A percentile compares a stretch with the other conserved stretches of the same genome.
Evolutionary conservation across 1,140 invertebrate species (phyloP).

Genomic region (Hylaeus anthracinus): DNA sequence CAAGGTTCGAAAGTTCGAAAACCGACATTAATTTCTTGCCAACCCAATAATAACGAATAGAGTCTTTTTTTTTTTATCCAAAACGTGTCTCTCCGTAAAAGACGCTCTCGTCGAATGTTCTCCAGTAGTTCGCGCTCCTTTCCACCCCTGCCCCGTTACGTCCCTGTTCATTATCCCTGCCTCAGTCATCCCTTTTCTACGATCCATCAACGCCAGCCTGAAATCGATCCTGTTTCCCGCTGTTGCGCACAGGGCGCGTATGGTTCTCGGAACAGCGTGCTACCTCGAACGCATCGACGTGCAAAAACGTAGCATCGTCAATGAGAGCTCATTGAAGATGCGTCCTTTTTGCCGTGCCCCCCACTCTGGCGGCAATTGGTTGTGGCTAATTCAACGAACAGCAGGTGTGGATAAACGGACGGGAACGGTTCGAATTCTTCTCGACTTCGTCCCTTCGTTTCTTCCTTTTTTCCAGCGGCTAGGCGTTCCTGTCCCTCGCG

Average conservation of each 20-base stretch:
- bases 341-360: constrained; percentile 44
- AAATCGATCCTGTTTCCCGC: constrained; percentile 33
- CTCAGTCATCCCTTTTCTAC: constrained; percentile 3
- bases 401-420: constrained; percentile 58
- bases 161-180: no score
- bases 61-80: no score
- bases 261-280: constrained; percentile 51
- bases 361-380: constrained; percentile 42
- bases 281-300: constrained; percentile 50
- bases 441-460: background rate
- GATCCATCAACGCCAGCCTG: constrained; percentile 30
- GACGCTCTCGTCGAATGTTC: no score
- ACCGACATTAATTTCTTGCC: no score
- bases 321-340: constrained; percentile 59
- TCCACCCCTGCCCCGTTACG: no score
- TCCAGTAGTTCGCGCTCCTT: no score
- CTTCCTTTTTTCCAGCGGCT: constrained; percentile 16
- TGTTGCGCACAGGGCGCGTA: background rate
- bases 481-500: constrained; percentile 50
- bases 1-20: no score
- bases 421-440: constrained; percentile 51
- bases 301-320: constrained; percentile 63
- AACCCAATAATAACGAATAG: no score
- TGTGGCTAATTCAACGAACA: constrained; percentile 51
- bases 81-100: no score